A percentile compares a stretch with the other conserved stretches of the same genome.
Conservation (phyloP, 2,797 vertebrate genomes). For the Phrynocephalus forsythii region DNA sequence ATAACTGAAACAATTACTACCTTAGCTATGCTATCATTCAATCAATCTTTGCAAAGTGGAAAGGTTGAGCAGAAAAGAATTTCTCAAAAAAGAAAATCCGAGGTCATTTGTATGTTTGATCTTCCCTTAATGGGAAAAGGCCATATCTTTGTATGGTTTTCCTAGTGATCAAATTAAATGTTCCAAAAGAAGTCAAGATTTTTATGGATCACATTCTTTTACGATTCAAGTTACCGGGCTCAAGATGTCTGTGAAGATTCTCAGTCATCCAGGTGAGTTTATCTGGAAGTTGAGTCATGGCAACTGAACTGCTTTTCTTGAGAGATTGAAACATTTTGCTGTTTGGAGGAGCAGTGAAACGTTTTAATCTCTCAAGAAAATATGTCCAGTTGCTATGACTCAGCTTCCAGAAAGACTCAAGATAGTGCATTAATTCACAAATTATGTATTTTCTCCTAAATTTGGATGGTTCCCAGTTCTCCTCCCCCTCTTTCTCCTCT, state of each 20-base stretch:
- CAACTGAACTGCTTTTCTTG: no score
- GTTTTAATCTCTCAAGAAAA: no score
- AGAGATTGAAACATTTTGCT: no score
- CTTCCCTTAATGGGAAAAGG: not conserved
- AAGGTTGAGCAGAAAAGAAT: not conserved
- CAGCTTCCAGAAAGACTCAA: not conserved
- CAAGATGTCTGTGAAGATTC: no score
- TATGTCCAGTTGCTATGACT: no score
- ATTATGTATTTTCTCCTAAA: constrained; percentile 4
- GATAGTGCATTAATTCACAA: not conserved
- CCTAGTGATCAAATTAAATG: not conserved
- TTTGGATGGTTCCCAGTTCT: not conserved
- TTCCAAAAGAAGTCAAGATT: not conserved
- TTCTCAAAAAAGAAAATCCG: not conserved
- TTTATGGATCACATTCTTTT: not conserved
- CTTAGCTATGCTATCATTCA: not conserved
- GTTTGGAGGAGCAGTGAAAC: no score
- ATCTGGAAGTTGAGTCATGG: no score
- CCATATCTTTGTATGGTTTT: not conserved
- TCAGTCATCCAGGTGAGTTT: no score
- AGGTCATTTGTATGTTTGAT: no score
- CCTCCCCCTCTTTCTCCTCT: not conserved
- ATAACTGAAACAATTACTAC: not conserved
- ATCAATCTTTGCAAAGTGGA: not conserved
- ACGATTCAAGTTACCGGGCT: not conserved